Evolutionary conservation across 2,888 invertebrate genomes (phyloP).

Genomic region (Sphaeridia pumilis): DNA sequence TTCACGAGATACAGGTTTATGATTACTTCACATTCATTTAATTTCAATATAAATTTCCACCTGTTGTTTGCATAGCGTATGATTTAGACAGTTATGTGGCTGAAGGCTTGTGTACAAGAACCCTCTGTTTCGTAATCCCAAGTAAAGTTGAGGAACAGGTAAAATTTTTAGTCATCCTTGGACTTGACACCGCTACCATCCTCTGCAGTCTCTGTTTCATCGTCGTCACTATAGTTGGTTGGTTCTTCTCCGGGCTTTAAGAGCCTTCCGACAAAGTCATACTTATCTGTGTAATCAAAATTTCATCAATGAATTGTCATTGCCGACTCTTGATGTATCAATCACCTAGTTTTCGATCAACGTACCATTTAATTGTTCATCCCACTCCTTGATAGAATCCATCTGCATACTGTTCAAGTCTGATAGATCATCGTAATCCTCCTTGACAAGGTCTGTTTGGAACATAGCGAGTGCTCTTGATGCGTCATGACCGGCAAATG

Average conservation of each 20-base stretch:
- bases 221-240: constrained; percentile 81
- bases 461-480: constrained; percentile 91
- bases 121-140: too few relatives aligned
- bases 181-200: constrained; percentile 40
- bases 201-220: constrained; percentile 48
- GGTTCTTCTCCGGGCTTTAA: constrained; percentile 84
- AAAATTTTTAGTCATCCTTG: constrained; percentile 37
- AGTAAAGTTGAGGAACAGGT: too few relatives aligned
- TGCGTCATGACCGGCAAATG: constrained; percentile 90
- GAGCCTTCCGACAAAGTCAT: constrained; percentile 78
- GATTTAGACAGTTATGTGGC: too few relatives aligned
- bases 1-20: background rate
- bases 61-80: too few relatives aligned
- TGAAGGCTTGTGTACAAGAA: too few relatives aligned
- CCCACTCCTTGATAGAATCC: constrained; percentile 94
- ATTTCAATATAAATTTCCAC: background rate
- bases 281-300: constrained; percentile 59
- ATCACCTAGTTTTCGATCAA: too few relatives aligned
- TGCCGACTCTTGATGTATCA: too few relatives aligned
- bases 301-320: too few relatives aligned
- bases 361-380: constrained; percentile 86
- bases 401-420: constrained; percentile 86
- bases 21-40: background rate
- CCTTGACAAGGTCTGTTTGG: constrained; percentile 64
- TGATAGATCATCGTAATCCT: constrained; percentile 88